Evolutionary conservation across 1,140 invertebrate genomes (phyloP).

Genomic region (Drosophila lowei): DNA sequence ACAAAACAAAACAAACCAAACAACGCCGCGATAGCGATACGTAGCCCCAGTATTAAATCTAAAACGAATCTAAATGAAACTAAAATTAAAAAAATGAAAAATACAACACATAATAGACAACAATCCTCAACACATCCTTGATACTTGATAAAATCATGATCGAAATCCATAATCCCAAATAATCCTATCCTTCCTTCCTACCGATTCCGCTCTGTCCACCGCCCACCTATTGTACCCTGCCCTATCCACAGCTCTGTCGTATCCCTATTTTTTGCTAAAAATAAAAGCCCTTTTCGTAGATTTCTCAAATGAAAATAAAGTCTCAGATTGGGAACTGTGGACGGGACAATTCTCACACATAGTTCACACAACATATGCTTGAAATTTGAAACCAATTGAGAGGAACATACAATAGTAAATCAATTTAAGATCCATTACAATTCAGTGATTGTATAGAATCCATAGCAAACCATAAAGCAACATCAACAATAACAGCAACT

Average conservation of each 20-base stretch:
- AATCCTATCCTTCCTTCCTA: conserved; percentile 51
- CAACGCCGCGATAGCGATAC: conserved; percentile 81
- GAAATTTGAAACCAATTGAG: conserved; percentile 37
- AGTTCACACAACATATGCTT: conserved; percentile 82
- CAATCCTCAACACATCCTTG: conserved; percentile 70
- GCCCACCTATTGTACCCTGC: conserved; percentile 39
- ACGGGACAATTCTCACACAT: conserved; percentile 84
- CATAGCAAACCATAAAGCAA: conserved; percentile 34
- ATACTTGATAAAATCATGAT: conserved; percentile 45
- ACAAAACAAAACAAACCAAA: conserved; percentile 19
- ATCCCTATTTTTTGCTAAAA: conserved; percentile 58
- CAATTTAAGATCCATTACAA: conserved; percentile 59
- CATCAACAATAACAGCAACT: conserved; percentile 29
- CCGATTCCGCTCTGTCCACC: conserved; percentile 47
- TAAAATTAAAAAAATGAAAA: conserved; percentile 43
- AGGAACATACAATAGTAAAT: conserved; percentile 32
- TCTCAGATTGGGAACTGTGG: conserved; percentile 85
- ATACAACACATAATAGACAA: conserved; percentile 60
- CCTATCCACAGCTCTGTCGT: conserved; percentile 61
- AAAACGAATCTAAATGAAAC: conserved; percentile 33
- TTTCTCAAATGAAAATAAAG: conserved; percentile 74
- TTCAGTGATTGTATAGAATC: conserved; percentile 60
- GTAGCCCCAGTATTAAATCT: conserved; percentile 51
- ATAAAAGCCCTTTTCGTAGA: conserved; percentile 36
- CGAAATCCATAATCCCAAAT: conserved; percentile 47